Percentiles rank a stretch among this genome's conserved stretches.
These are phyloP conservation scores for Calliphora vomitoria DNA, from an alignment of 2,888 invertebrate species.

Conservation along the genomic window DNA sequence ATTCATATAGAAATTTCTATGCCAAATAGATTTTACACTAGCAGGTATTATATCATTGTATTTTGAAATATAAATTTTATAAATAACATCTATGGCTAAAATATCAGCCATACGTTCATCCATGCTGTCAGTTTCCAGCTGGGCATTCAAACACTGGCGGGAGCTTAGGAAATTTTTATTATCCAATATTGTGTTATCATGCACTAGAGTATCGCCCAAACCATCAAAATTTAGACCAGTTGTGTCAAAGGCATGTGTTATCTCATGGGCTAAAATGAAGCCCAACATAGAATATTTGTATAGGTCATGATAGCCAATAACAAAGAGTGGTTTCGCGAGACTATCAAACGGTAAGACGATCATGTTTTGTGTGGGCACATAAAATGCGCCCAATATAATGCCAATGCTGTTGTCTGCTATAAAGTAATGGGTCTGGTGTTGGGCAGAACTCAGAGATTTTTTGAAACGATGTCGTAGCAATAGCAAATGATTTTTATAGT, in stretches of 20 bases:
- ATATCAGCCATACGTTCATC: constrained; percentile 56
- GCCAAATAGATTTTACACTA: constrained; percentile 52
- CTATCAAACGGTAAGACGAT: constrained; percentile 79
- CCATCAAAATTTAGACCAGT: constrained; percentile 72
- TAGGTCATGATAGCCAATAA: constrained; percentile 73
- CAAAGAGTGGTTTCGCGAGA: constrained; percentile 77
- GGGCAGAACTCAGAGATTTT: not conserved
- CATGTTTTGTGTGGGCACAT: constrained; percentile 77
- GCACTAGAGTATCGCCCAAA: not conserved
- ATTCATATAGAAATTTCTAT: constrained; percentile 77
- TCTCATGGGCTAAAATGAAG: constrained; percentile 80
- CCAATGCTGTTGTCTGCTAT: constrained; percentile 47
- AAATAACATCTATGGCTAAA: constrained; percentile 19
- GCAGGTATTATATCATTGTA: not conserved
- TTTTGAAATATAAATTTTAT: not conserved
- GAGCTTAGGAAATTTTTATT: constrained; percentile 40
- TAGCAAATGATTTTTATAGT: constrained; percentile 66
- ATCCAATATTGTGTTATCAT: not conserved
- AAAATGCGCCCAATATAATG: constrained; percentile 77
- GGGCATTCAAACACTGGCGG: constrained; percentile 15
- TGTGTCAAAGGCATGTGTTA: constrained; percentile 79
- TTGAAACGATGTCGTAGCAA: constrained; percentile 54
- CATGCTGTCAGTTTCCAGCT: constrained; percentile 17
- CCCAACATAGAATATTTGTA: constrained; percentile 79
- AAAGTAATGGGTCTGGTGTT: constrained; percentile 1